A percentile compares a stretch with the other conserved stretches of the same genome.
Evolutionary conservation across 1,140 invertebrate genomes (phyloP).

Genomic region (Drosophila suzukii): DNA sequence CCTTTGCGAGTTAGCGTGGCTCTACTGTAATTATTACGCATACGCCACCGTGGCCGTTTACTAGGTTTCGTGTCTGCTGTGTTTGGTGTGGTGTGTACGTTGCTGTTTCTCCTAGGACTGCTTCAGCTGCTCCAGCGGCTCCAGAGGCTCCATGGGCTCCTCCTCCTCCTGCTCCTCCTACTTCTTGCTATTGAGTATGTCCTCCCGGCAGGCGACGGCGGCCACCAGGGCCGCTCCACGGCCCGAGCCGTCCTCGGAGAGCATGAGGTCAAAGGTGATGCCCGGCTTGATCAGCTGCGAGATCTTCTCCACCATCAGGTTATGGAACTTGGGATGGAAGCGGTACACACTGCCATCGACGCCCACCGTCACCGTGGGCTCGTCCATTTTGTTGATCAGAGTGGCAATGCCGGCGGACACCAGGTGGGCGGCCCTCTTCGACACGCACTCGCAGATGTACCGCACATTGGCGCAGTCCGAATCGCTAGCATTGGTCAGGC

Average conservation of each 20-base stretch:
- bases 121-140: constrained; percentile 5
- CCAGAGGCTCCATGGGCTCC: background rate
- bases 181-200: constrained; percentile 68
- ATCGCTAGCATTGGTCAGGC: constrained; percentile 89
- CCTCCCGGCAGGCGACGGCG: constrained; percentile 90
- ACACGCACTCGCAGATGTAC: constrained; percentile 97
- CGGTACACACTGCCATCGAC: constrained; percentile 99
- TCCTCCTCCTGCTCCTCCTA: constrained; percentile 3
- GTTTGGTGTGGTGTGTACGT: background rate
- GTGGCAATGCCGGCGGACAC: constrained; percentile 95
- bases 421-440: constrained; percentile 96
- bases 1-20: constrained; percentile 29
- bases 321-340: constrained; percentile 99
- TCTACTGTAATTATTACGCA: constrained; percentile 42
- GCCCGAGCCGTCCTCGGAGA: constrained; percentile 99
- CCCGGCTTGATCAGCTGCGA: constrained; percentile 89
- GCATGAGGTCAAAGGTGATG: constrained; percentile 96
- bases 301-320: constrained; percentile 98
- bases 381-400: constrained; percentile 94
- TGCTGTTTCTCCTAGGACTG: constrained; percentile 26
- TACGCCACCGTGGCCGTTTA: constrained; percentile 36
- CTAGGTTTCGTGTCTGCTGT: constrained; percentile 21
- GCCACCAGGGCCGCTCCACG: constrained; percentile 98
- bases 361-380: constrained; percentile 96
- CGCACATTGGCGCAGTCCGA: constrained; percentile 96